These are phyloP conservation scores for Synanthedon andrenaeformis DNA, from an alignment of 2,888 invertebrate genomes.

Conservation along the genomic window DNA sequence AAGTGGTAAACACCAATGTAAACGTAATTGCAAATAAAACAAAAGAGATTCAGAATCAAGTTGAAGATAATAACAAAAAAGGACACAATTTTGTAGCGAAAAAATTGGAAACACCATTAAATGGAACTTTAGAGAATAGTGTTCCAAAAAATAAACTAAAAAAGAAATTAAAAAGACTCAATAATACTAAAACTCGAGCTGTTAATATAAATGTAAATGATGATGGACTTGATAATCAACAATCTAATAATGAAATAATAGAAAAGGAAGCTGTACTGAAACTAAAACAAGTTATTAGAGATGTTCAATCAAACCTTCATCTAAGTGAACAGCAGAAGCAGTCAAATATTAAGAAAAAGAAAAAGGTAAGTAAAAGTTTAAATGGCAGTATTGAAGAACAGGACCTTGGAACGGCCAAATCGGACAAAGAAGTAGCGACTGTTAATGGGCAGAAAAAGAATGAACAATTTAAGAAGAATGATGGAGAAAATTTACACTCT, in stretches of 20 bases:
- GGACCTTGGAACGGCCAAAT: conserved; percentile 25
- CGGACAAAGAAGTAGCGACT: conserved; percentile 34
- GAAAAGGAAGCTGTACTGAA: too few relatives aligned
- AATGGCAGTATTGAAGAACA: conserved; percentile 11
- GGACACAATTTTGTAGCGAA: not conserved
- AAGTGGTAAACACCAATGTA: too few relatives aligned
- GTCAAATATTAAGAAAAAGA: conserved; percentile 5
- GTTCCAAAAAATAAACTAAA: too few relatives aligned
- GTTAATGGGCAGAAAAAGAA: conserved; percentile 39
- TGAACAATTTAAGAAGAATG: conserved; percentile 27
- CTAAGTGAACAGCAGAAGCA: conserved; percentile 1
- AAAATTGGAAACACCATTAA: too few relatives aligned
- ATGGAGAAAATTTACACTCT: conserved; percentile 15
- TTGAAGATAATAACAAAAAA: conserved; percentile 3
- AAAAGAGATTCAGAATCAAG: conserved; percentile 1
- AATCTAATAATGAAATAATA: too few relatives aligned
- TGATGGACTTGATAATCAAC: too few relatives aligned
- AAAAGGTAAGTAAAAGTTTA: conserved; percentile 8
- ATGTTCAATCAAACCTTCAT: conserved; percentile 1
- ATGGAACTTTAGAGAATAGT: too few relatives aligned
- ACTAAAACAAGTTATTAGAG: too few relatives aligned
- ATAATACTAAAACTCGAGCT: too few relatives aligned
- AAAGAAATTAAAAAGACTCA: not conserved
- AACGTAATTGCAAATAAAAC: conserved; percentile 1
- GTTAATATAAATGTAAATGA: too few relatives aligned